phyloP scores from a whole-genome alignment of 1,140 invertebrate genomes.

The Tetramorium parvispinum region DNA sequence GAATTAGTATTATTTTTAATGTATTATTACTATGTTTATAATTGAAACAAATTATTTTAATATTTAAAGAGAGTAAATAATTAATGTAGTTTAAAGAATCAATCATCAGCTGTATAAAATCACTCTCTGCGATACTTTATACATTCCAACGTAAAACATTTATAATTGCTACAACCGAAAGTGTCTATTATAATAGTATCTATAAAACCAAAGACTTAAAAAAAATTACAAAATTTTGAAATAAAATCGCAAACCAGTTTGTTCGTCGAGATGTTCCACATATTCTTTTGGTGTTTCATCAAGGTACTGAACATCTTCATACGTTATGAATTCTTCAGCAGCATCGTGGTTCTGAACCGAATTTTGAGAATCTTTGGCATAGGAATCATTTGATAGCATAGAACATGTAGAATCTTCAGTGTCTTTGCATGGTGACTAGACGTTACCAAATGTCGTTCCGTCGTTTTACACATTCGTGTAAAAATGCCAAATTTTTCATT shows the following conservation, averaged over 20 bases:
- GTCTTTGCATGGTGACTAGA: neutral
- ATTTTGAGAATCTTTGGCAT: neutral
- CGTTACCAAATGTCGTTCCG: conserved; percentile 3
- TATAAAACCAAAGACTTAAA: neutral
- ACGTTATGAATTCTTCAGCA: neutral
- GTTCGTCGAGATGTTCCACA: neutral
- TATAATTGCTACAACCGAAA: conserved; percentile 5
- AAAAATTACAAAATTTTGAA: neutral
- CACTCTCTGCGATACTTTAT: neutral
- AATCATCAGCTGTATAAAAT: neutral
- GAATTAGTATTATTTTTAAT: conserved; percentile 7
- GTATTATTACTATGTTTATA: neutral
- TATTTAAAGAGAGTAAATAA: neutral
- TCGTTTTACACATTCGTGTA: neutral
- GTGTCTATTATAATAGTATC: conserved; percentile 5
- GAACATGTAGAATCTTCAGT: neutral
- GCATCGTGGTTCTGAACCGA: neutral
- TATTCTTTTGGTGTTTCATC: conserved; percentile 1
- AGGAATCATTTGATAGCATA: neutral
- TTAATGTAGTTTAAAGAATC: neutral
- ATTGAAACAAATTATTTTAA: conserved; percentile 4
- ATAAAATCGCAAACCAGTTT: neutral
- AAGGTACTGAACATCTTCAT: neutral
- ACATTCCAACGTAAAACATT: neutral
- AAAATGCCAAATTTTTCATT: neutral